These are phyloP conservation scores for Lumbricus terrestris DNA, from an alignment of 2,888 invertebrate genomes.

Conservation along the genomic window DNA sequence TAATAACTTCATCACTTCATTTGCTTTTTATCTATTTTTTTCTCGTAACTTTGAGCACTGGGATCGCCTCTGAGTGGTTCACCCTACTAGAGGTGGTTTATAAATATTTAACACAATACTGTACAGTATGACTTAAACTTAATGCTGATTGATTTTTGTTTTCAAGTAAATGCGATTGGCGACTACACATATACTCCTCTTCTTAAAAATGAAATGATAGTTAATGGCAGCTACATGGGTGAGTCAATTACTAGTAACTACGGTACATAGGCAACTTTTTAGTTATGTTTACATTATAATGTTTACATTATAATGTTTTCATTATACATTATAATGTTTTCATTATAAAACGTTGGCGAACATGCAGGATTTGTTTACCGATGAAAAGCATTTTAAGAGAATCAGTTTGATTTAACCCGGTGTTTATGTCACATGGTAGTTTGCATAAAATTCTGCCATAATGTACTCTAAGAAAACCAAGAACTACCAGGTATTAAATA, in stretches of 20 bases:
- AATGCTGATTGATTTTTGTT: neutral
- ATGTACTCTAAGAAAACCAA: neutral
- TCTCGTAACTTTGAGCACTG: no score
- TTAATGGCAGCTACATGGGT: neutral
- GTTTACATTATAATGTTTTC: no score
- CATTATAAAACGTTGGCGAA: no score
- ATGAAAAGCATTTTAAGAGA: neutral
- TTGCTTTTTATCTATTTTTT: no score
- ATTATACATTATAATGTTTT: no score
- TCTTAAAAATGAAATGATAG: neutral
- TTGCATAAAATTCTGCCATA: neutral
- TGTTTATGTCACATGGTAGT: neutral
- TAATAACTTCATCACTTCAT: no score
- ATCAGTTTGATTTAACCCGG: no score
- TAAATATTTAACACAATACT: no score
- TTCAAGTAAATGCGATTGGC: neutral
- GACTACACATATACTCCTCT: neutral
- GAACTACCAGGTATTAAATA: neutral
- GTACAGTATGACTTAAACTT: no score
- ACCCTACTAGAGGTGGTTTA: no score
- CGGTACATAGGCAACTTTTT: neutral
- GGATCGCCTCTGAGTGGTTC: no score
- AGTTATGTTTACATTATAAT: no score
- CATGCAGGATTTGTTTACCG: neutral
- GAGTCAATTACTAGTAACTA: neutral